These are phyloP conservation scores for Agrotis exclamationis DNA, from an alignment of 2,888 invertebrate species.

Conservation along the genomic window DNA sequence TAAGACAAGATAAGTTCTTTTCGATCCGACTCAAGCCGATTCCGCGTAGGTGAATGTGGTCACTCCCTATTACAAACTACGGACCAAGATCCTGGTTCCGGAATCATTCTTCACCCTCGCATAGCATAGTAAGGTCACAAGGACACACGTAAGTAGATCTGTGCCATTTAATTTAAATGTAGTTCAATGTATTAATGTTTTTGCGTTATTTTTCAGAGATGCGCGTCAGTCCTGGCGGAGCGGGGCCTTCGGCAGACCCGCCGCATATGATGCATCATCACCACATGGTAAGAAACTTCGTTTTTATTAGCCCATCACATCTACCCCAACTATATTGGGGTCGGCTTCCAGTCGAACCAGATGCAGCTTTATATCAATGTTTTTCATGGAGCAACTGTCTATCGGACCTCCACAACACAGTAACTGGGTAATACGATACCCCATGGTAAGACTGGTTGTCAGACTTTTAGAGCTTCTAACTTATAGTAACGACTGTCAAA, in stretches of 20 bases:
- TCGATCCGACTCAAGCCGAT: too few relatives aligned
- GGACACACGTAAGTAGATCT: constrained; percentile 12
- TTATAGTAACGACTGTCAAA: too few relatives aligned
- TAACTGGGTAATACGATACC: too few relatives aligned
- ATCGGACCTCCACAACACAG: too few relatives aligned
- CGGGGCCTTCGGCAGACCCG: constrained; percentile 81
- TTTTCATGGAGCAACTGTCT: too few relatives aligned
- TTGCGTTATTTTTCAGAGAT: constrained; percentile 56
- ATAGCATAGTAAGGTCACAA: not conserved
- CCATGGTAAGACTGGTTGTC: too few relatives aligned
- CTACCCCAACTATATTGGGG: too few relatives aligned
- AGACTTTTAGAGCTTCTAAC: too few relatives aligned
- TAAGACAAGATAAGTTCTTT: too few relatives aligned
- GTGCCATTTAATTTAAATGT: not conserved
- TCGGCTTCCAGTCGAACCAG: too few relatives aligned
- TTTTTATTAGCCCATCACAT: too few relatives aligned
- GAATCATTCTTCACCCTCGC: not conserved
- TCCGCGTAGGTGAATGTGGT: not conserved
- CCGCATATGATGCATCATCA: constrained; percentile 75
- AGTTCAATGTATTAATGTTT: not conserved
- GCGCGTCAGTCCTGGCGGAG: constrained; percentile 78
- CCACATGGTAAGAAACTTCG: constrained; percentile 64
- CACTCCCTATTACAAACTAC: not conserved
- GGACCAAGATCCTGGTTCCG: not conserved
- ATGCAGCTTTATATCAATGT: too few relatives aligned